Base-by-base conservation (phyloP, 1,140 invertebrate genomes). In the Drosophila nigrodunni region DNA sequence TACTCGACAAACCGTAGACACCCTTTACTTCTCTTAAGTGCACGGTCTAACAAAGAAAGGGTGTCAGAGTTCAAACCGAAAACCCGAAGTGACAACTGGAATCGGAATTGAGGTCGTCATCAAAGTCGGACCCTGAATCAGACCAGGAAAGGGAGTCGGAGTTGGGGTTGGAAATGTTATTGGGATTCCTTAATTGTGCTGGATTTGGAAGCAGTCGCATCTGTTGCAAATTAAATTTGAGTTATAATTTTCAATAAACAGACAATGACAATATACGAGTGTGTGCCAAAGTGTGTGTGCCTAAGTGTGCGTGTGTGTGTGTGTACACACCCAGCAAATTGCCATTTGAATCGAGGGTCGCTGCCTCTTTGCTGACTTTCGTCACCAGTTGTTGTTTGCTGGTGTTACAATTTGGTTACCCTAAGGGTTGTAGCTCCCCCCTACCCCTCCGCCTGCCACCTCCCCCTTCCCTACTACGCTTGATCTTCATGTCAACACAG, bases 401-500 rank as follows among this genome's bases (percentile, higher is more conserved):
- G 83, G 82, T 87, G 83, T 80, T 87, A 87, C 83, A 87, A 80
- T 88, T 89, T 89, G 79, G 83, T 83, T 85, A 77, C 37, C 74
- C 74, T 61, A 37, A n/a, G 73, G 67, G 67, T 52, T 70, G 67
- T 43, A 18, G 15, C n/a, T 43, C 2, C 39, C 11, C 10, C 39
- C 7, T 37, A 0, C 35, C 35, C 7, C 7, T 37, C 41, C n/a
- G 2, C 3, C n/a, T 13, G 13, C 7, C 13, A 9, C 8, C 58
- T 62, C 49, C 74, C 79, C 13, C 15, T 39, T 18, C 57, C 30
- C 54, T 43, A n/a, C 55, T 46, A 34, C 65, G 35, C 47, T 80
- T 91, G 90, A 91, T 91, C 90, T 91, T 87, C 83, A 80, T 91
- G 90, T 91, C 90, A 91, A 91, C 90, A 91, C 90, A 91, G 90